Percentiles rank a stretch among this genome's conserved stretches.
These are phyloP conservation scores for Drosophila baimaii DNA, from an alignment of 1,140 invertebrate genomes.

Conservation along the genomic window DNA sequence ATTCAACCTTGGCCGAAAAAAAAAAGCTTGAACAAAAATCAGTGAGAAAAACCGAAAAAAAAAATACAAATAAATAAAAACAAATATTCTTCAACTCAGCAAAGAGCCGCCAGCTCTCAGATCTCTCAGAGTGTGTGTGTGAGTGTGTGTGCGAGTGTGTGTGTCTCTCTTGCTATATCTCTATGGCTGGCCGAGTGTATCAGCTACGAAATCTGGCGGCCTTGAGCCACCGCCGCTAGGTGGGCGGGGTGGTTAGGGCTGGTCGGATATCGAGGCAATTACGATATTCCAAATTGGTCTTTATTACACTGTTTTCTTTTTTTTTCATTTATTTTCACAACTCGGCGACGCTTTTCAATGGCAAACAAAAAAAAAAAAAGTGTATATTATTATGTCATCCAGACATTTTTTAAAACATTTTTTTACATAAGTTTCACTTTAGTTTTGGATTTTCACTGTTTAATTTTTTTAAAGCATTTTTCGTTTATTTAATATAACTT, in stretches of 20 bases:
- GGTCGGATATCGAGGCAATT: conserved; percentile 28
- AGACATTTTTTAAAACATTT: not conserved
- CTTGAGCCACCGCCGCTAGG: conserved; percentile 18
- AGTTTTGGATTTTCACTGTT: not conserved
- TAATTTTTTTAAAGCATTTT: not conserved
- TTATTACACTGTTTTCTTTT: conserved; percentile 28
- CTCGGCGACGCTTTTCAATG: not conserved
- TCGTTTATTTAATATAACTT: not conserved
- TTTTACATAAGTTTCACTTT: not conserved
- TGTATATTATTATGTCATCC: not conserved
- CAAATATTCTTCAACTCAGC: conserved; percentile 57
- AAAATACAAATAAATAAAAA: conserved; percentile 38
- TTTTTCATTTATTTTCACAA: conserved; percentile 19
- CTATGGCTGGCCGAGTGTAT: not conserved
- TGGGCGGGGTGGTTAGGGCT: conserved; percentile 34
- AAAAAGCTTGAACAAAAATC: conserved; percentile 30
- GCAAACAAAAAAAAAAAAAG: not conserved
- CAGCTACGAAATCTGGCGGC: conserved; percentile 13
- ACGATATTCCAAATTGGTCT: conserved; percentile 29
- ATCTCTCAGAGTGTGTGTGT: not conserved
- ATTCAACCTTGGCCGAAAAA: conserved; percentile 76
- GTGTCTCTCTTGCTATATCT: conserved; percentile 3
- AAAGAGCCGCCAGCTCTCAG: conserved; percentile 33
- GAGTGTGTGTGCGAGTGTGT: too few species aligned
- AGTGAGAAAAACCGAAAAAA: not conserved